These are phyloP conservation scores for Bedellia somnulentella DNA, from an alignment of 2,888 invertebrate species.

Conservation along the genomic window DNA sequence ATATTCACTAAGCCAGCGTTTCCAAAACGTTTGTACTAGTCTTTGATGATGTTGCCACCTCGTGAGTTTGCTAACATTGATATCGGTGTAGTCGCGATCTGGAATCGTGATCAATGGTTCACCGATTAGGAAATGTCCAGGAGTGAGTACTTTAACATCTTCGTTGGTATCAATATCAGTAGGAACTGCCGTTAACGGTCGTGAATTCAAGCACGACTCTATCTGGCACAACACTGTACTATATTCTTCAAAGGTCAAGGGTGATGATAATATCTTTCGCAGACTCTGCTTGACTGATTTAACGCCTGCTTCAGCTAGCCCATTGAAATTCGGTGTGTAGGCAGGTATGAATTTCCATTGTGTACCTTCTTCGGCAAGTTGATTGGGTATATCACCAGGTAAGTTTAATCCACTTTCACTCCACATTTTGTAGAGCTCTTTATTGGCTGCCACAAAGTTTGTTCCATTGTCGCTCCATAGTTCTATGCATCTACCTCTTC, in stretches of 20 bases:
- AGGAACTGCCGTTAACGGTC: slow-evolving; percentile 9
- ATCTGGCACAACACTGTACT: slow-evolving; percentile 10
- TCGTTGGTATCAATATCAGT: too few relatives aligned
- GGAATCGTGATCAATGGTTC: neutral
- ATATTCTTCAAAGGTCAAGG: slow-evolving; percentile 12
- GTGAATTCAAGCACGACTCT: slow-evolving; percentile 14
- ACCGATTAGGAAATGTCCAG: slow-evolving; percentile 1
- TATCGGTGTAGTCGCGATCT: slow-evolving; percentile 4
- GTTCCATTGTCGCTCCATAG: slow-evolving; percentile 8
- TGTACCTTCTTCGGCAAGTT: neutral
- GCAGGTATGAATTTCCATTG: slow-evolving; percentile 10
- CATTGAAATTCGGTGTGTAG: slow-evolving; percentile 11
- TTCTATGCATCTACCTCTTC: slow-evolving; percentile 1
- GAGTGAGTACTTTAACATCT: slow-evolving; percentile 3
- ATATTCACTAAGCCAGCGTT: slow-evolving; percentile 5
- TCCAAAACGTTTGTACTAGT: slow-evolving; percentile 5
- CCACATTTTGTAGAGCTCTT: slow-evolving; percentile 4
- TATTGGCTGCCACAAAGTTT: slow-evolving; percentile 10
- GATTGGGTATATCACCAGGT: neutral
- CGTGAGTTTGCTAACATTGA: slow-evolving; percentile 2
- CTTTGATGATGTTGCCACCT: slow-evolving; percentile 7
- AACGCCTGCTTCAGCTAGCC: slow-evolving; percentile 12
- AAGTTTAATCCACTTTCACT: neutral
- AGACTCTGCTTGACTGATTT: slow-evolving; percentile 11
- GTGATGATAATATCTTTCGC: too few relatives aligned